Evolutionary conservation across 2,113 vertebrate genomes (phyloP), one percentile per base, ranked within the genome.

Genomic region (Corvus cornix): DNA sequence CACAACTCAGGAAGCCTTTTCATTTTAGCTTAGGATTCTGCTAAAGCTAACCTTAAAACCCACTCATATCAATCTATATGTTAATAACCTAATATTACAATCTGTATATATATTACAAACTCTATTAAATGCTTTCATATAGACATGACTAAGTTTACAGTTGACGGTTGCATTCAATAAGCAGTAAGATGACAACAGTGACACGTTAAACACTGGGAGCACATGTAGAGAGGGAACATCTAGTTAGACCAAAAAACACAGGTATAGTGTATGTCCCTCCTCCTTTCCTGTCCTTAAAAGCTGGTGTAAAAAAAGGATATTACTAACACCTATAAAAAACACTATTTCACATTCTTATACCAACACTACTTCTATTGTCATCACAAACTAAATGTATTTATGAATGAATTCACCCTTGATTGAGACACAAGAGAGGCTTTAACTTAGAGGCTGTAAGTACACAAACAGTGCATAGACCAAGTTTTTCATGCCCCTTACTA

Each of bases 51-150:
- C 59, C 63, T 92, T 80, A 88, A 96, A 96, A 67, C 75, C 79
- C 74, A 91, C 82, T 96, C 85, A 46, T 79, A 87, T 77, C 66
- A 83, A 94, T 96, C 85, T 79, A 76, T 53, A 70, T 56, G 73
- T 88, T 94, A 87, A 87, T 76, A 95, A 91, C 77, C 85, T 69
- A 94, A 70, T 88, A 96, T 80, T 93, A 90, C 16, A 77, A 66
- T 62, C 59, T 84, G 18, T 62, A 53, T 77, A 73, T 82, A 77
- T 58, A 90, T 83, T 67, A 88, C 8, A 74, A 85, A 73, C 43
- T 24, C 24, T 51, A 81, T 74, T 53, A 92, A 86, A 84, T 67
- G 52, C 75, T 91, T 95, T 70, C 37, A 55, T 68, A 56, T 43
- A 95, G 72, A 78, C 56, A 84, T 56, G 69, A 91, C 72, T 92